Evolutionary conservation across 2,113 vertebrate species (phyloP), one percentile per base, ranked within the genome.

Genomic region (Gnathonemus longibarbis): DNA sequence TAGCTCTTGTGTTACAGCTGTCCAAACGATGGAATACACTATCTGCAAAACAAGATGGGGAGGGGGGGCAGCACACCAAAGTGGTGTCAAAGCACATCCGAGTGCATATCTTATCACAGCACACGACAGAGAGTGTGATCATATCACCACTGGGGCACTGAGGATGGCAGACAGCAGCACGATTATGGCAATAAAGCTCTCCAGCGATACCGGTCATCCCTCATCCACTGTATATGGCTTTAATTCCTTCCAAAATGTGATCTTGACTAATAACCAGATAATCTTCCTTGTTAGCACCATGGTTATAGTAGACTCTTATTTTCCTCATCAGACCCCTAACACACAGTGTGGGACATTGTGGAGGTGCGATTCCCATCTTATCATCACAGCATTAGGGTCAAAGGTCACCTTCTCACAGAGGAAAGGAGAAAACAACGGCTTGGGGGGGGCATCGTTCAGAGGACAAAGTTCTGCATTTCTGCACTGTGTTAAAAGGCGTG

Each of bases 301-400:
- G 21, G 88, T 84, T 24, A 56, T 74, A 46, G 0, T 77, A 85
- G 50, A 13, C 24, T 48, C 56, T 62, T 50, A 27, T 13, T 27
- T 49, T n/a, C 39, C 19, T 84, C 80, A 31, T 89, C 42, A 62
- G 46, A 27, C 39, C 17, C 88, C 52, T 13, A 62, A 31, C 19
- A 11, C 42, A 53, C 39, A 21, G 49, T 3, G 35, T 46, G 27
- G 8, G 17, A 58, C 77, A 84, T 42, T 3, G 24, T 7, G 62
- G 46, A 56, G 89, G 39, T 17, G n/a, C n/a, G 42, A 58, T 58
- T 85, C 24, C n/a, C 48, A 49, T 52, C 70, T 89, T 89, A 89
- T 89, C 80, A 84, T 80, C 15, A 10, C 5, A 45, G 52, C 52
- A 50, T 48, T 5, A 58, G 89, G 49, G 77, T 52, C 80, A 84